Evolutionary conservation across 2,888 invertebrate genomes (phyloP).

Genomic region (Trichopoda pennipes): DNA sequence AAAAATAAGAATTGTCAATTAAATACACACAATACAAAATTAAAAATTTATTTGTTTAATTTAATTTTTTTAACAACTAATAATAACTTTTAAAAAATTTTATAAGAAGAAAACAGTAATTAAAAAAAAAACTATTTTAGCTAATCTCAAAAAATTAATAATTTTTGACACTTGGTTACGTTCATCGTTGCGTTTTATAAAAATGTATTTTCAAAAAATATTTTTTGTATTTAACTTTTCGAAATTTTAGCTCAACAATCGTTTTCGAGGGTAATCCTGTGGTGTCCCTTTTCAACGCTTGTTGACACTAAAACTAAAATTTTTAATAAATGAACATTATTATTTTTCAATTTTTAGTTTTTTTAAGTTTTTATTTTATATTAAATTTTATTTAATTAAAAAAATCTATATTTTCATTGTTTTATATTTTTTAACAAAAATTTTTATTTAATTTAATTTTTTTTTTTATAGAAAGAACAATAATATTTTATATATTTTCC

Average conservation of each 20-base stretch:
- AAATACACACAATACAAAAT: neutral
- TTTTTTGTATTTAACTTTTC: slow-evolving; percentile 12
- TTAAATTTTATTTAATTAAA: slow-evolving; percentile 22
- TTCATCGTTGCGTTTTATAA: slow-evolving; percentile 55
- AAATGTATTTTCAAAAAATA: slow-evolving; percentile 38
- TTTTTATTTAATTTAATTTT: slow-evolving; percentile 19
- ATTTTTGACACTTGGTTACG: slow-evolving; percentile 68
- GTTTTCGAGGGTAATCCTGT: slow-evolving; percentile 79
- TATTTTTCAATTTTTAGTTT: slow-evolving; percentile 24
- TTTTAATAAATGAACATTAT: slow-evolving; percentile 46
- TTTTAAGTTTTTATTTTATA: slow-evolving; percentile 2
- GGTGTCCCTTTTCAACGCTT: slow-evolving; percentile 78
- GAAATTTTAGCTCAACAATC: slow-evolving; percentile 76
- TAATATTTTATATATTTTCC: slow-evolving; percentile 56
- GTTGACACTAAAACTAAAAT: slow-evolving; percentile 60
- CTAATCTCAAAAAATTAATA: slow-evolving; percentile 48
- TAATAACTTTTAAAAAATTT: neutral
- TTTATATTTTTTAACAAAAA: slow-evolving; percentile 18
- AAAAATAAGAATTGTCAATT: slow-evolving; percentile 63
- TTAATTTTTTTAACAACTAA: neutral
- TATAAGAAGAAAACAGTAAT: slow-evolving; percentile 45
- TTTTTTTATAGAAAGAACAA: slow-evolving; percentile 50
- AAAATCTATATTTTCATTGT: neutral
- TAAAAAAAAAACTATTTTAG: neutral
- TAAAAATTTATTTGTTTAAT: neutral